Base-by-base conservation (phyloP, 1,140 invertebrate genomes). In the Hirudo medicinalis region DNA sequence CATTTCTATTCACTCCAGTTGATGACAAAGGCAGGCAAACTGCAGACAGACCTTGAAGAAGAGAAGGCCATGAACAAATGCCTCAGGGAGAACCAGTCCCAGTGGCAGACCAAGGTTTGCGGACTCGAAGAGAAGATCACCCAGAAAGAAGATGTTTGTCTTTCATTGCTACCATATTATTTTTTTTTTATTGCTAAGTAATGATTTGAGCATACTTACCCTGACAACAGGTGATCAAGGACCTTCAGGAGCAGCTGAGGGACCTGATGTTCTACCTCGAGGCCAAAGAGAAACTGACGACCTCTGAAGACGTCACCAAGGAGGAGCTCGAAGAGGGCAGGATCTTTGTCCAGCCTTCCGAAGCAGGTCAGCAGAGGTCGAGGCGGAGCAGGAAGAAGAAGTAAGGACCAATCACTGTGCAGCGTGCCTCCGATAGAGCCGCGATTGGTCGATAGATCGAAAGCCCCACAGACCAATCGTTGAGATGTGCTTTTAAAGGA, bases 221-320 rank as follows among this genome's bases (percentile, higher is more conserved):
- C 29, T 15, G 20, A 8, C 25, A 3, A 1, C 77, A 85, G 76
- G 89, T 94, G 86, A 85, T 94, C 2, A 73, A 79, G 0, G 92
- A 94, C 20, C 83, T 98, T 15, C 87, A 89, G 76, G 93, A 97
- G 75, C 94, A 98, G 83, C 83, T 97, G 0, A 84, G 91, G 19
- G 94, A 98, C 85, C 83, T 99, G 0, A 95, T 97, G 92, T 94
- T 97, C 83, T 95, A 89, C 79, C 85, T 98, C 70, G 91, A 97
- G 76, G 92, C 92, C 15, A 89, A 90, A 78, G 85, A 88, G 13
- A 82, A 83, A 76, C 72, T 85, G 9, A 72, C 80, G 15, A 75
- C 78, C 25, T 71, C 76, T 11, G 75, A 79, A 25, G 81, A 80
- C 17, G 75, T 78, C 19, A 77, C 80, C 2, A 76, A 78, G 67